These are phyloP conservation scores for Tetraneura akinire DNA, from an alignment of 1,140 invertebrate genomes.

Conservation along the genomic window DNA sequence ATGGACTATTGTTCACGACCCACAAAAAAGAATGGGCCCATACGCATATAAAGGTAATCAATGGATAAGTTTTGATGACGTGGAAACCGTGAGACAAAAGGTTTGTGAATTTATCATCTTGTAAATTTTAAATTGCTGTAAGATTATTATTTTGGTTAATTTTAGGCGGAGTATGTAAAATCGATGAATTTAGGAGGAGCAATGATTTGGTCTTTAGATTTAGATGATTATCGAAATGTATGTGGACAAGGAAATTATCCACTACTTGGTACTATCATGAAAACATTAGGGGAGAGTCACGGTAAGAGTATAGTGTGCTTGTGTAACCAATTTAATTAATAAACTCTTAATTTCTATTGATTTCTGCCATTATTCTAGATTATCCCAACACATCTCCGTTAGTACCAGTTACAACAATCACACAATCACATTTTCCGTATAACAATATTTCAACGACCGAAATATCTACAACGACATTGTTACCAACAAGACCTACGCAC, in stretches of 20 bases:
- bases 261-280: slow-evolving; percentile 70
- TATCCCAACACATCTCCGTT: neutral
- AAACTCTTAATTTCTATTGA: neutral
- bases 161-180: slow-evolving; percentile 69
- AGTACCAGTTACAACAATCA: slow-evolving; percentile 6
- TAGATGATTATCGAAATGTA: slow-evolving; percentile 63
- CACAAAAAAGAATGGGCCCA: slow-evolving; percentile 76
- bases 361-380: neutral
- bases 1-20: slow-evolving; percentile 79
- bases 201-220: slow-evolving; percentile 85
- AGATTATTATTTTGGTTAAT: slow-evolving; percentile 5
- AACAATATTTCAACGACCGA: slow-evolving; percentile 11
- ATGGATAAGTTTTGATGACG: slow-evolving; percentile 88
- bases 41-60: slow-evolving; percentile 83
- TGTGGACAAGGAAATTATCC: slow-evolving; percentile 78
- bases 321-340: too few species aligned
- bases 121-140: neutral
- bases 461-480: slow-evolving; percentile 4
- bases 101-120: slow-evolving; percentile 52
- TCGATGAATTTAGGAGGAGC: slow-evolving; percentile 78
- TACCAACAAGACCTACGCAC: slow-evolving; percentile 2
- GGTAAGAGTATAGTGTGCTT: neutral
- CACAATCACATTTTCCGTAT: neutral
- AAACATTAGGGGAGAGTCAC: slow-evolving; percentile 56
- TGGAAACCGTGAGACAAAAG: slow-evolving; percentile 76